Evolutionary conservation across 2,113 vertebrate genomes (phyloP).

Genomic region (Scytalopus superciliaris): DNA sequence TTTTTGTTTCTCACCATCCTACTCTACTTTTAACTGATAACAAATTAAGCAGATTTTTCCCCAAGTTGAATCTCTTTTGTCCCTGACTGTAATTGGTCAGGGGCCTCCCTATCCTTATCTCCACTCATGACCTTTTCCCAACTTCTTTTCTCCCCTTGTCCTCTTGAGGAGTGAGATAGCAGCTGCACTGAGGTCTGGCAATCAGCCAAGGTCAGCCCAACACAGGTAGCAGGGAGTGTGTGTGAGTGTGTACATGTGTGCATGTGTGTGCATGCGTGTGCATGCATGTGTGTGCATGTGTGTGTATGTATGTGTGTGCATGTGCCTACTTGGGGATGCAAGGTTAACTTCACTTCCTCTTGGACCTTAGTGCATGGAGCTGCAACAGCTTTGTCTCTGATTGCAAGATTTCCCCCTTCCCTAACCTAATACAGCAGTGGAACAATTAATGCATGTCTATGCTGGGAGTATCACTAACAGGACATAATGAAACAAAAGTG

Average conservation of each 20-base stretch:
- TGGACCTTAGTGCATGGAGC: not conserved
- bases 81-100: too few relatives aligned
- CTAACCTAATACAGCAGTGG: not conserved
- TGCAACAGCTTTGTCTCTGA: not conserved
- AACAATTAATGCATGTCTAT: not conserved
- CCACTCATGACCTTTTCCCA: not conserved
- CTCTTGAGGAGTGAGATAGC: not conserved
- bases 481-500: not conserved
- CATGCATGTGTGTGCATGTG: too few relatives aligned
- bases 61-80: not conserved
- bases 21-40: not conserved
- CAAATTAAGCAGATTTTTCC: not conserved
- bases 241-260: not conserved
- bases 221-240: not conserved
- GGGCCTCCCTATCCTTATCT: not conserved
- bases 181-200: not conserved
- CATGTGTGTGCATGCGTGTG: too few relatives aligned
- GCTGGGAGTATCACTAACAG: not conserved
- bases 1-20: not conserved
- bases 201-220: not conserved
- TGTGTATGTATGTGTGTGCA: too few relatives aligned
- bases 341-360: not conserved
- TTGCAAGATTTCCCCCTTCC: not conserved
- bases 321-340: not conserved
- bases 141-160: not conserved